Conservation (phyloP, 2,888 invertebrate species). For the Ornithoptera alexandrae region DNA sequence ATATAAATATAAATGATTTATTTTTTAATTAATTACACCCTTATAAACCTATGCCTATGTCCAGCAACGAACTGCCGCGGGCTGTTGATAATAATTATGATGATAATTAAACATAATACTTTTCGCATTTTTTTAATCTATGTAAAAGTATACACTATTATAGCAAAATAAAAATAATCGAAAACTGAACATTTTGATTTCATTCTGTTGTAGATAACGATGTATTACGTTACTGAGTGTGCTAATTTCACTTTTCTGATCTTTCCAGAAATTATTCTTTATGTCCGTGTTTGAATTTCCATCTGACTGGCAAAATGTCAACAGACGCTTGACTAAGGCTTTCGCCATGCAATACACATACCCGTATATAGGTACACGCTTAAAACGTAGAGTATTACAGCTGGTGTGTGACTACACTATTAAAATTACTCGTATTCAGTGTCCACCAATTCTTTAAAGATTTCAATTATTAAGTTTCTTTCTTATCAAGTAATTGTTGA, state of each 20-base stretch:
- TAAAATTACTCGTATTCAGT: no score
- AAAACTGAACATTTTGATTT: background rate
- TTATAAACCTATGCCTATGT: no score
- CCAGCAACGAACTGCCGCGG: no score
- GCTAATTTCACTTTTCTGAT: constrained; percentile 23
- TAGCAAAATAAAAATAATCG: background rate
- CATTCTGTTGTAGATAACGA: background rate
- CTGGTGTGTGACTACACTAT: background rate
- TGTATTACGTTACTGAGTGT: constrained; percentile 5
- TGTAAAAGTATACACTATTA: background rate
- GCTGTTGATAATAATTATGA: no score
- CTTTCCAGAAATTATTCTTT: constrained; percentile 20
- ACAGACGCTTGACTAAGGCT: constrained; percentile 15
- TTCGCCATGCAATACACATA: constrained; percentile 12
- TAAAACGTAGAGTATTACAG: background rate
- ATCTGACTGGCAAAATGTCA: constrained; percentile 27
- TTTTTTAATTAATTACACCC: no score
- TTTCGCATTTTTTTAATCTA: no score
- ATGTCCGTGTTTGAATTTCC: constrained; percentile 22
- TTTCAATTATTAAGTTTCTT: no score
- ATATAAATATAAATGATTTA: no score
- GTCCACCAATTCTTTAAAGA: no score
- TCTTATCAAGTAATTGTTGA: no score
- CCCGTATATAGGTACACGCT: constrained; percentile 9
- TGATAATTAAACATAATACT: no score